Percentiles rank a stretch among this genome's conserved stretches.
Conservation (phyloP, 37 sponge, comb jelly and placozoan genomes). For the Halichondria panicea region DNA sequence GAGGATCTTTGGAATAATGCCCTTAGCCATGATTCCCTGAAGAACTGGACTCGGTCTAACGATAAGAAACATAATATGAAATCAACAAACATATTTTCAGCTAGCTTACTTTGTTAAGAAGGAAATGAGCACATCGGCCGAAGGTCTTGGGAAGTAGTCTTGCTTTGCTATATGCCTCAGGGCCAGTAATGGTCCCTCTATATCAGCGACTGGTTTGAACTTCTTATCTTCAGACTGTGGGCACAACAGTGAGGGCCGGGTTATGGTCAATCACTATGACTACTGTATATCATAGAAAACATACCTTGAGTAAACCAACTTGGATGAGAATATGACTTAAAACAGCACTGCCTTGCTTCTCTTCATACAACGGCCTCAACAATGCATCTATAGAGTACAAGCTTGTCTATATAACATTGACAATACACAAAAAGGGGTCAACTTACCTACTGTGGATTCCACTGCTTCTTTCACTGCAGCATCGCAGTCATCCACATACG, state of each 20-base stretch:
- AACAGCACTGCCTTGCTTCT: constrained; percentile 8
- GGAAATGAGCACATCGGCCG: constrained; percentile 40
- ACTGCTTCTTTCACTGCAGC: constrained; percentile 11
- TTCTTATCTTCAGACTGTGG: constrained; percentile 68
- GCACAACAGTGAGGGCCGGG: background rate
- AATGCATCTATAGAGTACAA: constrained; percentile 13
- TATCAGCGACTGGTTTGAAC: constrained; percentile 48
- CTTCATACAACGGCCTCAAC: constrained; percentile 16
- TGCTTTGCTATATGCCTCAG: constrained; percentile 35
- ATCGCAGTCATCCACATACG: constrained; percentile 1
- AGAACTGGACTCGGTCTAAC: constrained; percentile 36
- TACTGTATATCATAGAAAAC: background rate
- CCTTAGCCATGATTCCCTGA: constrained; percentile 2
- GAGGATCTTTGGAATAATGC: constrained; percentile 20
- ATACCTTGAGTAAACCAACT: constrained; percentile 80
- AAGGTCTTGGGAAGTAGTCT: constrained; percentile 36
- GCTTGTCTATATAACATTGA: background rate
- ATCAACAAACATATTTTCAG: background rate
- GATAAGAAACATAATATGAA: background rate
- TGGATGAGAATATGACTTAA: constrained; percentile 59
- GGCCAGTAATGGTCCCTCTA: constrained; percentile 76
- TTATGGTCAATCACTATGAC: background rate
- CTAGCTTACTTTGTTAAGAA: constrained; percentile 71
- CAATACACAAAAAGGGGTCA: background rate
- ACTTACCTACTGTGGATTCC: constrained; percentile 35